phyloP scores from a whole-genome alignment of 1,140 invertebrate genomes.

The Drosophila bifasciata region DNA sequence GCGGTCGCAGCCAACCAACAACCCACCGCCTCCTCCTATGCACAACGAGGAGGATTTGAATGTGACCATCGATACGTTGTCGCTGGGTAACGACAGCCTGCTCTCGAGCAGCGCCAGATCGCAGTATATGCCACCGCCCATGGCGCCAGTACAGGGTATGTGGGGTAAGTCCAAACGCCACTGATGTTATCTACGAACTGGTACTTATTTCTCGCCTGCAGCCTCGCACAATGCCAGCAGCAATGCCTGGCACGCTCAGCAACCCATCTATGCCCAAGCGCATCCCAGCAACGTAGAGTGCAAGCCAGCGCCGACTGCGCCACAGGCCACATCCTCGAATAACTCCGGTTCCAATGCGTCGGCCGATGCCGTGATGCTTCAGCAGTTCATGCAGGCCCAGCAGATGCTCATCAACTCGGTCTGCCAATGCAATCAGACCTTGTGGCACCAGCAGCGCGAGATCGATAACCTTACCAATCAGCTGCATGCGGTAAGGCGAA shows the following conservation, averaged over 20 bases:
- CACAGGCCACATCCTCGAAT: slow-evolving; percentile 52
- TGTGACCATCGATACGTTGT: slow-evolving; percentile 64
- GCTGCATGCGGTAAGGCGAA: slow-evolving; percentile 62
- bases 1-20: slow-evolving; percentile 27
- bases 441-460: slow-evolving; percentile 87
- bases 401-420: slow-evolving; percentile 87
- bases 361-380: slow-evolving; percentile 82
- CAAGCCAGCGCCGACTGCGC: slow-evolving; percentile 10
- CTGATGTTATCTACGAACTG: background rate
- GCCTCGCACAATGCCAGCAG: slow-evolving; percentile 45
- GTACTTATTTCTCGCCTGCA: background rate
- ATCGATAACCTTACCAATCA: slow-evolving; percentile 84
- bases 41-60: slow-evolving; percentile 67
- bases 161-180: slow-evolving; percentile 62
- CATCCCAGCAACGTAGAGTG: slow-evolving; percentile 21
- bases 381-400: slow-evolving; percentile 86
- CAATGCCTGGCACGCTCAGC: slow-evolving; percentile 53
- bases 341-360: slow-evolving; percentile 53
- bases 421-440: slow-evolving; percentile 87
- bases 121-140: slow-evolving; percentile 80
- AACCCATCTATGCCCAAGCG: slow-evolving; percentile 46
- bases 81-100: slow-evolving; percentile 75
- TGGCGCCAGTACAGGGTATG: slow-evolving; percentile 68
- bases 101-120: slow-evolving; percentile 78
- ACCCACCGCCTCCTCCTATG: slow-evolving; percentile 26